Evolutionary conservation across 53 echinoderm and acorn worm species (phyloP).

Genomic region (Antedon mediterranea): DNA sequence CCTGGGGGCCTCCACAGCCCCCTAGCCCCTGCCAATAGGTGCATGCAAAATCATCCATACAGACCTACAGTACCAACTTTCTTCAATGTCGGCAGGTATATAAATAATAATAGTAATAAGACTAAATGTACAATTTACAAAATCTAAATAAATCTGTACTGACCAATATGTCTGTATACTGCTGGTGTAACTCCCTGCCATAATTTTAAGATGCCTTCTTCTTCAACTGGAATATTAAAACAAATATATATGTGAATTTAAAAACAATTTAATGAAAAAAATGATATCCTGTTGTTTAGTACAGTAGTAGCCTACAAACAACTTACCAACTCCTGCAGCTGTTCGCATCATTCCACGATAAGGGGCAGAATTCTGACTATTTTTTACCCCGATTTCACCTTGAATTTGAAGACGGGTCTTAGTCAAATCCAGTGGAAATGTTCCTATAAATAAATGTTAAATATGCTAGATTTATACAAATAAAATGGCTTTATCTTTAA

Average conservation of each 20-base stretch:
- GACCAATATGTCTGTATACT: constrained; percentile 84
- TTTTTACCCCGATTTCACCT: constrained; percentile 35
- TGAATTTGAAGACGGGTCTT: constrained; percentile 90
- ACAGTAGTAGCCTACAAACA: background rate
- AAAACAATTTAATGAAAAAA: background rate
- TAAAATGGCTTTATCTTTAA: no score
- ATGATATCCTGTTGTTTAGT: background rate
- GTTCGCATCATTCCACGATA: constrained; percentile 87
- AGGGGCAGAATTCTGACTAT: constrained; percentile 12
- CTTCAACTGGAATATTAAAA: constrained; percentile 47
- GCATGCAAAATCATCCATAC: no score
- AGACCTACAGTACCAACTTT: no score
- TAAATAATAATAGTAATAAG: no score
- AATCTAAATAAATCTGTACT: no score
- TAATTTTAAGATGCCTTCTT: constrained; percentile 82
- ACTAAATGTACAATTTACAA: no score
- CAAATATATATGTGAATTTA: background rate
- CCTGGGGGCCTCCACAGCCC: no score
- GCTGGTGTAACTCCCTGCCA: constrained; percentile 98
- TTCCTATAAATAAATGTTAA: constrained; percentile 30
- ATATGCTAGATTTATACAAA: no score
- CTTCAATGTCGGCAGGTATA: no score
- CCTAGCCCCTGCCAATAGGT: no score
- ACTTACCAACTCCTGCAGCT: constrained; percentile 75
- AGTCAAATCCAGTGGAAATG: constrained; percentile 83